phyloP scores from a whole-genome alignment of 2,888 invertebrate species.

The Eilema sororculum region DNA sequence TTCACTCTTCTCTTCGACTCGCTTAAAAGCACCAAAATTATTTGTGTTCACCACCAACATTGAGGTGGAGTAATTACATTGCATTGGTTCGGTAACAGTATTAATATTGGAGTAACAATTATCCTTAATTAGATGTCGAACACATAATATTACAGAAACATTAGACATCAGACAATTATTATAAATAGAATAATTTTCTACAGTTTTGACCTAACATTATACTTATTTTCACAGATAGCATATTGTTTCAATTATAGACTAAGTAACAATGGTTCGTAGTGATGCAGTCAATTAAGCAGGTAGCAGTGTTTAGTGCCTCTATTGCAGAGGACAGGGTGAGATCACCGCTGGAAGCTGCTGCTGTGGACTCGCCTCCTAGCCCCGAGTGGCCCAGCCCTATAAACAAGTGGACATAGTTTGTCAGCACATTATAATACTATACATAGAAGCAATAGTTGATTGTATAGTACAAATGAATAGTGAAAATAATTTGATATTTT shows the following conservation, averaged over 20 bases:
- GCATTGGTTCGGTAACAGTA: conserved; percentile 88
- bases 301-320: conserved; percentile 86
- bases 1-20: conserved; percentile 84
- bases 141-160: conserved; percentile 89
- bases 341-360: conserved; percentile 87
- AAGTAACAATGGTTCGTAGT: conserved; percentile 88
- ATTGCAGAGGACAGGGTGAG: conserved; percentile 84
- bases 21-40: conserved; percentile 87
- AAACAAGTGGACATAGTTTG: conserved; percentile 65
- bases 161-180: conserved; percentile 87
- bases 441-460: conserved; percentile 9
- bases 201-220: conserved; percentile 87
- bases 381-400: conserved; percentile 90
- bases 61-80: conserved; percentile 88
- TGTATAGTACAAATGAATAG: conserved; percentile 2
- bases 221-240: conserved; percentile 90
- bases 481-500: conserved; percentile 14
- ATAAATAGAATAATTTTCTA: conserved; percentile 88
- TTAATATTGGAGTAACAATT: conserved; percentile 87
- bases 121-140: conserved; percentile 88
- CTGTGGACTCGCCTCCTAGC: conserved; percentile 88
- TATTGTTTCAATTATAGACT: conserved; percentile 88
- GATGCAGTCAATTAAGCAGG: conserved; percentile 89
- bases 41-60: conserved; percentile 87
- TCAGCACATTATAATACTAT: conserved; percentile 28